Percentiles rank a stretch among this genome's conserved stretches.
Conservation (phyloP, 2,797 vertebrate genomes). For the Pogoniulus pusillus region DNA sequence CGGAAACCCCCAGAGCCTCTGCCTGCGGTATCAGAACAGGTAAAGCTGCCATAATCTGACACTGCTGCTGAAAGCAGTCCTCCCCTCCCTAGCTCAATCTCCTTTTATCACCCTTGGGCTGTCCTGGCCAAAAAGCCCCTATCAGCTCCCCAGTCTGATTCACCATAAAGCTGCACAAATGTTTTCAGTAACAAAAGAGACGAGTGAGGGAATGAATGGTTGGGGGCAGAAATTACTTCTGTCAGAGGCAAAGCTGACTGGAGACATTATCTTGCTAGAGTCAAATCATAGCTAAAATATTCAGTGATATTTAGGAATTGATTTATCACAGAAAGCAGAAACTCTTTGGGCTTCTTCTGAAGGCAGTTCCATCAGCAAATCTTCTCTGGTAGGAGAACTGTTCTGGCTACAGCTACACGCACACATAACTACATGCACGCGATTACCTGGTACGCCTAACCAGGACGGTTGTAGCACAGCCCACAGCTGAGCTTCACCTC, state of each 20-base stretch:
- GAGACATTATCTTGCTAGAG: background rate
- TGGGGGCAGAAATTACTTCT: background rate
- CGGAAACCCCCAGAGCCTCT: background rate
- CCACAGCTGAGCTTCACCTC: slow-evolving; percentile 1
- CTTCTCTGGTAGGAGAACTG: rapidly evolving
- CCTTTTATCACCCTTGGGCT: background rate
- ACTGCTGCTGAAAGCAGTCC: background rate
- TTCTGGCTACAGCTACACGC: background rate
- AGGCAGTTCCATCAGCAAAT: background rate
- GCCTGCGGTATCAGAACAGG: background rate
- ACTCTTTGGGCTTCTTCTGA: background rate
- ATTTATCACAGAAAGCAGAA: background rate
- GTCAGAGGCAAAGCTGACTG: slow-evolving; percentile 1
- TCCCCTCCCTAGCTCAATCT: background rate
- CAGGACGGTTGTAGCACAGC: background rate
- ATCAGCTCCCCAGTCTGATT: background rate
- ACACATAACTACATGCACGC: no score
- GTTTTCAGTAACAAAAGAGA: background rate
- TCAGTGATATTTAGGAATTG: background rate
- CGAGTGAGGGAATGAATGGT: rapidly evolving
- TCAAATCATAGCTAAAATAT: background rate
- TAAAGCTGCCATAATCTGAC: background rate
- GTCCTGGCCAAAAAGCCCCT: background rate
- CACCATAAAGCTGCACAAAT: background rate
- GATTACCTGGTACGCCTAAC: background rate